Percentiles rank a stretch among this genome's conserved stretches.
phyloP scores from a whole-genome alignment of 2,113 vertebrate species.

The Scolopax mira region DNA sequence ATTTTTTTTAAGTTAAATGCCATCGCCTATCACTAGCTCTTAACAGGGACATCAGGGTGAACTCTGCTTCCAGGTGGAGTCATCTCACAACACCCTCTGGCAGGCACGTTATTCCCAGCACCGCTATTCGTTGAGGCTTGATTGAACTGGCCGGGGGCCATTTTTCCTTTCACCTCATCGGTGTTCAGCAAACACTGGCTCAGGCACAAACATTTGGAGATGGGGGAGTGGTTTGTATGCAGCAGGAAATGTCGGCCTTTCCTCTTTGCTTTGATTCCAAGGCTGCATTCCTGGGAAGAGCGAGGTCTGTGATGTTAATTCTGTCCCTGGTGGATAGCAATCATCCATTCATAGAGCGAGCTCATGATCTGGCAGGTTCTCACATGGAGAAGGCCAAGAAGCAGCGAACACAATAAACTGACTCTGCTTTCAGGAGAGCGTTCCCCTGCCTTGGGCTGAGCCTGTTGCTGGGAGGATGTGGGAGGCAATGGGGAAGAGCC shows the following conservation, averaged over 20 bases:
- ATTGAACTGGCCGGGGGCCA: not conserved
- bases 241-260: not conserved
- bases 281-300: slow-evolving; percentile 29
- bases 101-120: not conserved
- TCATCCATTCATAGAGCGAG: slow-evolving; percentile 38
- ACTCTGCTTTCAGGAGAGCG: not conserved
- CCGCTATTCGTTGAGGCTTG: not conserved
- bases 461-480: slow-evolving; percentile 11
- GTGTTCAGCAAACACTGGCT: slow-evolving; percentile 45
- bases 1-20: not conserved
- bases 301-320: slow-evolving; percentile 39
- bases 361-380: slow-evolving; percentile 49
- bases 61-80: not conserved
- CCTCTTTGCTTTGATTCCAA: slow-evolving; percentile 34
- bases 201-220: slow-evolving; percentile 12
- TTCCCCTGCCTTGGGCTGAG: not conserved
- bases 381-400: not conserved
- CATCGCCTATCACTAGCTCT: not conserved
- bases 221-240: slow-evolving; percentile 30
- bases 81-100: not conserved
- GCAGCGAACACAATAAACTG: slow-evolving; percentile 5
- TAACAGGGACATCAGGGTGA: not conserved
- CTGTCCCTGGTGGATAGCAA: slow-evolving; percentile 37
- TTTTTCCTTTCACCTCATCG: not conserved
- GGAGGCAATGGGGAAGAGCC: slow-evolving; percentile 27